Evolutionary conservation across 2,113 vertebrate species (phyloP).

Genomic region (Antigone vipio): DNA sequence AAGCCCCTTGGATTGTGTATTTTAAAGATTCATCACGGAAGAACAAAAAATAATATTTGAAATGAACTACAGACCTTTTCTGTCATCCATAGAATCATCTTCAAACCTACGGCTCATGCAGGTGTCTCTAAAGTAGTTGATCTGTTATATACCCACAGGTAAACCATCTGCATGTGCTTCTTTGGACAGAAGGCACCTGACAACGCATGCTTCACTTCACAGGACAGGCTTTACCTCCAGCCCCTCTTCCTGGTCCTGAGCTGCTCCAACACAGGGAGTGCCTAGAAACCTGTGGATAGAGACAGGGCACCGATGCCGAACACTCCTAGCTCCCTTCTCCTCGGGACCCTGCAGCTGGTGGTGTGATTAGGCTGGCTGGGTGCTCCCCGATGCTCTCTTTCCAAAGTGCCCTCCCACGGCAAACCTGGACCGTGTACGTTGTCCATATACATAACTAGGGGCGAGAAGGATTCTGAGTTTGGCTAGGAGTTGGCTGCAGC

Average conservation of each 20-base stretch:
- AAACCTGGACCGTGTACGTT: not conserved
- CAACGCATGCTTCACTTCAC: not conserved
- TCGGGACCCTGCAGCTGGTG: rapidly evolving
- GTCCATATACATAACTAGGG: rapidly evolving
- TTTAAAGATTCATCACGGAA: not conserved
- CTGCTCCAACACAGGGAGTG: not conserved
- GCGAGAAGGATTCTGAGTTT: not conserved
- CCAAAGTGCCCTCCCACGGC: not conserved
- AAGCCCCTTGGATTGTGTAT: not conserved
- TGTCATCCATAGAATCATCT: not conserved
- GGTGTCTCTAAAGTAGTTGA: not conserved
- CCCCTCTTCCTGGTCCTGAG: not conserved
- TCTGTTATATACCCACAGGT: rapidly evolving
- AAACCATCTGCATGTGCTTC: not conserved
- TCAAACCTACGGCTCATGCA: not conserved
- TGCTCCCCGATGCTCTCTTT: not conserved
- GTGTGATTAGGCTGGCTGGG: not conserved
- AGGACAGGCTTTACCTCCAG: not conserved
- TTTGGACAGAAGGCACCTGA: not conserved
- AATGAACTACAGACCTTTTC: not conserved
- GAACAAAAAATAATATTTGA: not conserved
- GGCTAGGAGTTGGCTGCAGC: not conserved
- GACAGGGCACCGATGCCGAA: rapidly evolving
- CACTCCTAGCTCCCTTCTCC: not conserved
- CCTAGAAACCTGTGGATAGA: rapidly evolving